Evolutionary conservation across 37 sponge, comb jelly and placozoan species (phyloP), one percentile per base, ranked within the genome.

Genomic region (Eunapius fragilis): DNA sequence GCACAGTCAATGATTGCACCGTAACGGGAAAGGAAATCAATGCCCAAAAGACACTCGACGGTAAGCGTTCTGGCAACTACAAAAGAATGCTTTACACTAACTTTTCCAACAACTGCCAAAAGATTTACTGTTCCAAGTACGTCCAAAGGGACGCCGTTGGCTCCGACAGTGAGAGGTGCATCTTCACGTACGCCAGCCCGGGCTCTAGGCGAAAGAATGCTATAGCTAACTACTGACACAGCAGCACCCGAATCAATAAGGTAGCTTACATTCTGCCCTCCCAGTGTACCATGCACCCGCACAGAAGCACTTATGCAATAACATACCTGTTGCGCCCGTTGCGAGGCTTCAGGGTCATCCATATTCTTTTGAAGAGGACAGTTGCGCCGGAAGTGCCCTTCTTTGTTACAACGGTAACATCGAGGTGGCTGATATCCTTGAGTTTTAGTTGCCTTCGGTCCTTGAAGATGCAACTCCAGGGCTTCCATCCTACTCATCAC

Each of bases 171-270:
- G 3, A 10, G n/a, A 41, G 50, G 49, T 17, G 47, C 24, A 5
- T 24, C 33, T 70, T 4, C 4, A 47, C 3, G 2, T 14, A 38
- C 4, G 2, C 30, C 50, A 41, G 35, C 4, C 2, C 31, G 80
- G 70, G 3, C 19, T 2, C 31, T 24, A 27, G 22, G 2, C 3
- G 34, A 3, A 37, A 75, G 33, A 30, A 75, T 26, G 14, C 14
- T 34, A 26, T 31, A 6, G 32, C 4, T 30, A 3, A 75, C 74
- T 31, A 72, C 83, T 13, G 83, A 82, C 14, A 82, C 38, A 37
- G 83, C 74, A 33, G 83, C 83, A 36, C 83, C 83, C 32, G 83
- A 72, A 70, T 82, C 83, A 33, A 82, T 2, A 2, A 82, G 35
- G 10, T 71, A 41, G 25, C 3, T 30, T 9, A 27, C 10, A 23